Evolutionary conservation across 2,113 vertebrate species (phyloP).

Genomic region (Progne subis): DNA sequence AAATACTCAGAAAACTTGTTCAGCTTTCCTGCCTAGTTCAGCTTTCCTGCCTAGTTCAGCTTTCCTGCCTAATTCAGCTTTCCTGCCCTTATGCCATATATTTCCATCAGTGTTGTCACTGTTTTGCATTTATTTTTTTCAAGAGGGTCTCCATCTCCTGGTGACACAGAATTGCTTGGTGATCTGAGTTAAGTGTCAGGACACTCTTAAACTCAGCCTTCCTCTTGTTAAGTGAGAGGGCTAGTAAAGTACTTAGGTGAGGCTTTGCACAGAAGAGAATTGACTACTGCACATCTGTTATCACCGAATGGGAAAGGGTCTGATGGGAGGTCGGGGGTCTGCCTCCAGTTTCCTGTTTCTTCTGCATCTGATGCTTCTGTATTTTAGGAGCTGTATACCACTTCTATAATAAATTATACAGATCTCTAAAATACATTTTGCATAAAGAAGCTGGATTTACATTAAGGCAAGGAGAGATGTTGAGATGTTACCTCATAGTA

Average conservation of each 20-base stretch:
- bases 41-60: too few relatives aligned
- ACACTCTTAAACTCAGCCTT: not conserved
- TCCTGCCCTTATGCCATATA: not conserved
- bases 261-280: not conserved
- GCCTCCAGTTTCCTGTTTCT: not conserved
- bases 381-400: not conserved
- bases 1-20: not conserved
- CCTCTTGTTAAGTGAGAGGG: not conserved
- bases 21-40: not conserved
- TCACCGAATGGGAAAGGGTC: not conserved
- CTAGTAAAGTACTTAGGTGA: not conserved
- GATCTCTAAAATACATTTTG: not conserved
- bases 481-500: not conserved
- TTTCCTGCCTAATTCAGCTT: too few relatives aligned
- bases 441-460: not conserved
- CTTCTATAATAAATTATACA: not conserved
- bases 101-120: not conserved
- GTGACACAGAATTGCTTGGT: not conserved
- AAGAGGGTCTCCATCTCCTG: not conserved
- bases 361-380: not conserved
- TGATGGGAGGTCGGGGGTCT: not conserved
- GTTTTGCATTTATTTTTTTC: not conserved
- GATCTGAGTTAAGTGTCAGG: not conserved
- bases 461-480: not conserved
- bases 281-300: not conserved